Evolutionary conservation across 2,888 invertebrate genomes (phyloP), one percentile per base, ranked within the genome.

Genomic region (Caenorhabditis doughertyi): DNA sequence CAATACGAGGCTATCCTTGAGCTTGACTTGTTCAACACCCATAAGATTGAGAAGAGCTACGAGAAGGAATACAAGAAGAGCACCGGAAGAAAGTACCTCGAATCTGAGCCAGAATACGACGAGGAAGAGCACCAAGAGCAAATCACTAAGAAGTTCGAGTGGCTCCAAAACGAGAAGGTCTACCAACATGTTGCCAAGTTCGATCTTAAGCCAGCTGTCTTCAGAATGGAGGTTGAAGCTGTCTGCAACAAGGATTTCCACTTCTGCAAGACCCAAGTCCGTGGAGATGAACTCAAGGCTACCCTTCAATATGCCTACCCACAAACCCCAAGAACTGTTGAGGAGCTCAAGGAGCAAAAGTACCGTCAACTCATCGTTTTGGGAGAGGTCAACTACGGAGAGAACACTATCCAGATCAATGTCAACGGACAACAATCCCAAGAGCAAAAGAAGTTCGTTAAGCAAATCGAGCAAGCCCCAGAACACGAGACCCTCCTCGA

Each of bases 381-480:
- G 35, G 74, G 76, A 67, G 65, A 77, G 35, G 18, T 73, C 44
- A 76, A 71, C 47, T 83, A 82, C 73, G 65, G 84, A 58, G 62
- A 84, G 81, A 76, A 85, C 68, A 71, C 62, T 25, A 32, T 82
- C 67, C 73, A 79, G 49, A 53, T 87, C 62, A 81, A 82, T 32
- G 60, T 84, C 77, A 74, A 84, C 58, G 85, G 81, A 77, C 79
- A 84, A 47, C 83, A 85, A 56, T 71, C 73, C 81, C 60, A 49
- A 35, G 81, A 85, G 58, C 85, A 85, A 77, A 82, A 85, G 81
- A 55, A 83, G 70, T 84, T 79, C 83, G 76, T 87, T 68, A 86
- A 84, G 73, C 68, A 55, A 35, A 58, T 83, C 62, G 83, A 85
- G 56, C 68, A 58, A 35, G 80, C 76, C 56, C 74, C 81, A 71